A percentile compares a stretch with the other conserved stretches of the same genome.
Evolutionary conservation across 2,113 vertebrate species (phyloP).

Genomic region (Dromas ardeola): DNA sequence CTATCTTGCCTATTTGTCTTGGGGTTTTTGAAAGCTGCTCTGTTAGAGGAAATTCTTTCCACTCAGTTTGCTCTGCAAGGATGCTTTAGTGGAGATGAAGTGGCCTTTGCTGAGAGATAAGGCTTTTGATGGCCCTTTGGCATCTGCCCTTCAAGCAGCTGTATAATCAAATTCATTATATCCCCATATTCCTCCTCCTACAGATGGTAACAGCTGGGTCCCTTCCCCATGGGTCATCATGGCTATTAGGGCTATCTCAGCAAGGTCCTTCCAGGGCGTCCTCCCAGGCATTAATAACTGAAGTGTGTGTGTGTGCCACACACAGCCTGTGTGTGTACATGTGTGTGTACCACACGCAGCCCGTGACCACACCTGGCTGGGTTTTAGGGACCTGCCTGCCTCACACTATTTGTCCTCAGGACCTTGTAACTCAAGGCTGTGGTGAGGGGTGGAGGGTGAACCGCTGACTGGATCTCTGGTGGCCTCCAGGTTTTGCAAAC

Average conservation of each 20-base stretch:
- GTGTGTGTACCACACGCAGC: neutral
- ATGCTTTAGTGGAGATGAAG: neutral
- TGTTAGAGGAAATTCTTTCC: neutral
- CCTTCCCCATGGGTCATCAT: neutral
- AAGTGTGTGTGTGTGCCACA: rapidly evolving
- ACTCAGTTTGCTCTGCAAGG: neutral
- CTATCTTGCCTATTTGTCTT: neutral
- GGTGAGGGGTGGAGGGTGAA: neutral
- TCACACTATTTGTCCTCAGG: neutral
- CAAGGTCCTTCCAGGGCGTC: neutral
- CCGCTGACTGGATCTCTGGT: neutral
- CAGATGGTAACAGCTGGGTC: neutral
- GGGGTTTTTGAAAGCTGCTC: neutral
- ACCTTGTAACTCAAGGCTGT: neutral
- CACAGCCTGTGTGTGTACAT: neutral
- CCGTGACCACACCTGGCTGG: rapidly evolving
- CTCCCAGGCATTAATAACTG: neutral
- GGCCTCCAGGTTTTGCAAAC: neutral
- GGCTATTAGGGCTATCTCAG: neutral
- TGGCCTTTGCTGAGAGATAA: neutral
- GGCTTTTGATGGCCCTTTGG: neutral
- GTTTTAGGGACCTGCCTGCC: neutral
- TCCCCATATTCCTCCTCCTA: neutral
- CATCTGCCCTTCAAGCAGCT: neutral
- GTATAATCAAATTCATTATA: neutral